Percentiles rank a stretch among this genome's conserved stretches.
These are phyloP conservation scores for Heliothis virescens DNA, from an alignment of 1,140 invertebrate genomes.

Conservation along the genomic window DNA sequence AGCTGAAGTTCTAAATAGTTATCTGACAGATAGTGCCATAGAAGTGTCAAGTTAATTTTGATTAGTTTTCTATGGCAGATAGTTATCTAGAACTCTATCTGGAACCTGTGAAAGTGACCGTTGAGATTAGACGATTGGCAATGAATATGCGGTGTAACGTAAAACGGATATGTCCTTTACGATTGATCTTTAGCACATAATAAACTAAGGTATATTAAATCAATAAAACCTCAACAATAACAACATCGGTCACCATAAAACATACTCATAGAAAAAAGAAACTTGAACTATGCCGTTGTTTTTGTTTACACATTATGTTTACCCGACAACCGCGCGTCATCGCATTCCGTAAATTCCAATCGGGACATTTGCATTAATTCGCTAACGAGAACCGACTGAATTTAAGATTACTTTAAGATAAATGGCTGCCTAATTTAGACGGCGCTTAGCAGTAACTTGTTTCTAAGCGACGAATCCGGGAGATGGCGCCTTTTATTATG, in stretches of 20 bases:
- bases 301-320: conserved; percentile 66
- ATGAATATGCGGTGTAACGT: too few species aligned
- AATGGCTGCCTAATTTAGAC: conserved; percentile 72
- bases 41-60: too few species aligned
- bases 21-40: too few species aligned
- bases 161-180: too few species aligned
- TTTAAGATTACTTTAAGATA: conserved; percentile 69
- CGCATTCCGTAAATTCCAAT: conserved; percentile 65
- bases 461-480: conserved; percentile 70
- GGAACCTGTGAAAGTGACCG: too few species aligned
- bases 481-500: conserved; percentile 55
- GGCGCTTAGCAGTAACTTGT: conserved; percentile 69
- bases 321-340: conserved; percentile 58
- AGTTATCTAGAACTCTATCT: too few species aligned
- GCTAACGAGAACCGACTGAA: conserved; percentile 68
- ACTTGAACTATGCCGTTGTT: conserved; percentile 52
- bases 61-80: too few species aligned
- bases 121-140: too few species aligned
- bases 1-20: too few species aligned
- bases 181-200: too few species aligned
- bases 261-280: conserved; percentile 47
- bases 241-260: not conserved
- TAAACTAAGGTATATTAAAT: too few species aligned
- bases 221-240: not conserved
- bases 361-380: conserved; percentile 78